These are phyloP conservation scores for Cataglyphis albicans DNA, from an alignment of 2,888 invertebrate species.

Conservation along the genomic window DNA sequence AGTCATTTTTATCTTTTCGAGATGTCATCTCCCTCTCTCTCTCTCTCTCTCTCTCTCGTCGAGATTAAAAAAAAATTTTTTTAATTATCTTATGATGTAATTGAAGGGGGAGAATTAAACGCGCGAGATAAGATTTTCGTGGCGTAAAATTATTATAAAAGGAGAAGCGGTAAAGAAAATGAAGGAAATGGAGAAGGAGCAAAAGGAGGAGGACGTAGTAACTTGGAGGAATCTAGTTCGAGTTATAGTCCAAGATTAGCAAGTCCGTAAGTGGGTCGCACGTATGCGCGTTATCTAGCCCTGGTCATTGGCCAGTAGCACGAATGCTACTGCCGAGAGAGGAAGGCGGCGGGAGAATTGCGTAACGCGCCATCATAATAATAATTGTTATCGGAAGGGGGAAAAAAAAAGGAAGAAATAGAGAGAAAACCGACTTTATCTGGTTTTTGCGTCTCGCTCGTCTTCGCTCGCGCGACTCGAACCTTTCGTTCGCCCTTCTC, in stretches of 20 bases:
- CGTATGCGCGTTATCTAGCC: constrained; percentile 71
- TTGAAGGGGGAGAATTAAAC: neutral
- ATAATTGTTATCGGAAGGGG: neutral
- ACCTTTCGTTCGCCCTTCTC: neutral
- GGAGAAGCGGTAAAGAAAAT: neutral
- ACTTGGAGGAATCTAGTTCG: constrained; percentile 64
- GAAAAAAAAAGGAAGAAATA: neutral
- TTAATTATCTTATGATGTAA: neutral
- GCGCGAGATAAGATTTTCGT: neutral
- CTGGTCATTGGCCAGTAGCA: constrained; percentile 73
- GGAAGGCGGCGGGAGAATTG: constrained; percentile 20
- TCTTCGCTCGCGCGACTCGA: neutral
- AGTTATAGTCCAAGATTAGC: constrained; percentile 67
- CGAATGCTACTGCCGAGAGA: constrained; percentile 13
- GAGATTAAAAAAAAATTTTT: neutral
- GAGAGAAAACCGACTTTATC: neutral
- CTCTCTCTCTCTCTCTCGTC: neutral
- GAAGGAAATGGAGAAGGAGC: neutral
- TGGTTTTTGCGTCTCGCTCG: neutral
- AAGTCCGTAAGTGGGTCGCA: constrained; percentile 70
- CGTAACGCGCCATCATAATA: constrained; percentile 25
- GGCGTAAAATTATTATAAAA: neutral
- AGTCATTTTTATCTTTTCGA: neutral
- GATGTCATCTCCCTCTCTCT: neutral
- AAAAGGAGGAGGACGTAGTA: neutral